Base-by-base conservation (phyloP, 1,140 invertebrate genomes). In the Pinna nobilis region DNA sequence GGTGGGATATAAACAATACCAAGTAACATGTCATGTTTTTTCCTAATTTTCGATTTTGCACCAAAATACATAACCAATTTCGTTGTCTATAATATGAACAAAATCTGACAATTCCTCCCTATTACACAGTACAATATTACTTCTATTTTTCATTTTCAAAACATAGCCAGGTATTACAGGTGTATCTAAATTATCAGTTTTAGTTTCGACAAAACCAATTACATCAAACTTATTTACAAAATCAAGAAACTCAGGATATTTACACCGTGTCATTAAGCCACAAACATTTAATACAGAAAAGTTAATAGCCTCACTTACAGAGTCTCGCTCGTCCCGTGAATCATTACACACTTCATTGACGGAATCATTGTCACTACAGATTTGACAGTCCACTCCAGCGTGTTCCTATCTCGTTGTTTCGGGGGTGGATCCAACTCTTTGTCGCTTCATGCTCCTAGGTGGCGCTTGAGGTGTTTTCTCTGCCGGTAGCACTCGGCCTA, bases 1-100 rank as follows among this genome's bases (percentile, higher is more conserved):
- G 55, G 67, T 35, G 41, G 55, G 7, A 61, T 59, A 35, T 70
- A 70, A 23, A 60, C 41, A 33, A 35, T 25, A 13, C 67, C 67
- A 59, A 60, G 5, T 15, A 70, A 18, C 13, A 70, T 2, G 11
- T 9, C 5, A 49, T 68, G 11, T 3, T 11, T 28, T 20, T 1
- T 39, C 11, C 20, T 28, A 28, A 23, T 28, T 20, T 7, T 15
- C 18, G n/a, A 32, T 25, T 53, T 53, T 44, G 44, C 55, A 7
- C 65, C 65, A 55, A 20, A 33, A 37, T 20, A 66, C 64, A 66
- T 25, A 66, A 18, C 37, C n/a, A 44, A 37, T 33, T 3, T 57
- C 32, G 18, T 6, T 60, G 23, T 70, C 15, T 2, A 50, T 0
- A 37, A 50, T 35, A 33, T 37, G 6, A 25, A 49, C 50, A 39